A percentile compares a stretch with the other conserved stretches of the same genome.
Conservation (phyloP, 1,140 invertebrate genomes). For the Pseudomyrmex gracilis region DNA sequence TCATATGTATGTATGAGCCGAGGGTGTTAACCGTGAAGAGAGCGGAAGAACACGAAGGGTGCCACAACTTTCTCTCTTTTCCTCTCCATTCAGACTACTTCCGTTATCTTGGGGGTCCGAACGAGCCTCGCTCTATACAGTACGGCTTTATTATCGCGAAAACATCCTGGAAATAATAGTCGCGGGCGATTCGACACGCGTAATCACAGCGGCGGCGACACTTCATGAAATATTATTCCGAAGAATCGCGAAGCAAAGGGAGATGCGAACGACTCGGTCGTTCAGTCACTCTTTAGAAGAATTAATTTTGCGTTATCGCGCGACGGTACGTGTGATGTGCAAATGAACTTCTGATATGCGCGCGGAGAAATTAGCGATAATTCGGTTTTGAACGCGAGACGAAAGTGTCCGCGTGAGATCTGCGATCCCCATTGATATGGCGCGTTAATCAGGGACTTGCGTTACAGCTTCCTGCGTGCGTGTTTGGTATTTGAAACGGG, state of each 20-base stretch:
- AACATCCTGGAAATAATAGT: conserved; percentile 69
- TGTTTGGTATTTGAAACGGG: conserved; percentile 59
- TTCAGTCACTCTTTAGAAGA: background rate
- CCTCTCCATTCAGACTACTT: conserved; percentile 67
- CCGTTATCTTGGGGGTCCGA: conserved; percentile 68
- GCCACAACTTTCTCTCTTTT: conserved; percentile 55
- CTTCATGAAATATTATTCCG: conserved; percentile 54
- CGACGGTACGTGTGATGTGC: too few species aligned
- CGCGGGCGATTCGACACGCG: conserved; percentile 56
- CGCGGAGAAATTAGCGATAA: conserved; percentile 35
- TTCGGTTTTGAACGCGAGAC: conserved; percentile 34
- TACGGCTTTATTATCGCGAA: conserved; percentile 68
- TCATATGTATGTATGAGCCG: conserved; percentile 54
- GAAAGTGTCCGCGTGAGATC: conserved; percentile 9
- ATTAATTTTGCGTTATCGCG: too few species aligned
- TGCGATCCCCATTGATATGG: conserved; percentile 40
- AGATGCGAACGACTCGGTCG: conserved; percentile 5
- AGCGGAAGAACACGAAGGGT: conserved; percentile 59
- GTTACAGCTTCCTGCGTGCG: conserved; percentile 33
- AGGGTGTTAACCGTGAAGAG: conserved; percentile 61
- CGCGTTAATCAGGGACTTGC: conserved; percentile 55
- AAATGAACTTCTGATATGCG: too few species aligned
- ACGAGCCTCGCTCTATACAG: conserved; percentile 30
- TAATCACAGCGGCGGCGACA: conserved; percentile 42
- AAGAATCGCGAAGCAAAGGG: background rate